Base-by-base conservation (phyloP, 1,140 invertebrate species). In the Rhizoglyphus robini region DNA sequence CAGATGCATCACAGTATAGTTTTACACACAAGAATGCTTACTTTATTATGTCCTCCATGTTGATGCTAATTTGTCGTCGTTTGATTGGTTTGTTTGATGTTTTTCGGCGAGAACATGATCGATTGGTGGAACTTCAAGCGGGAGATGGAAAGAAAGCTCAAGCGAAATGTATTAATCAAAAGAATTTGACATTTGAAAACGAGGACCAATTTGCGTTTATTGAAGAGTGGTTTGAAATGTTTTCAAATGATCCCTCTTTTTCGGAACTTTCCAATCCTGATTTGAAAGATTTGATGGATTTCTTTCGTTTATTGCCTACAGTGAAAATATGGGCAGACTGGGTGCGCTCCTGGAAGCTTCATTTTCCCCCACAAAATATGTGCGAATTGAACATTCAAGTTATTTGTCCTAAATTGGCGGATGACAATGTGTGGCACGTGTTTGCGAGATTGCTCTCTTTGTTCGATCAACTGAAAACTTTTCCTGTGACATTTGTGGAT, bases 401-500 rank as follows among this genome's bases (percentile, higher is more conserved):
- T 11, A 41, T 41, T 18, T 8, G 36, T 11, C 8, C 8, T 41
- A 41, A 41, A 41, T 41, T 46, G 27, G n/a, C 36, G 8, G 58
- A 32, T 27, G 15, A 83, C 66, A 86, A 89, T 76, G 83, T 85
- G 1, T 90, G 88, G 88, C 81, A 79, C 68, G 81, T 83, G 73
- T 75, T 89, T 48, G 87, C 87, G 18, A 81, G 82, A 30, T 77
- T 90, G 67, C 86, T 88, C 73, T 85, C 86, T 72, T 78, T 84
- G 46, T 74, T 88, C 67, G 82, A 85, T 74, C 80, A 81, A 71
- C 75, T 87, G 30, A 80, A 84, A 58, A 41, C 18, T 18, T 18
- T 18, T 18, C 36, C 36, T 41, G 8, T 41, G 8, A 41, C 8
- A 41, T 41, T 41, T n/a, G n/a, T n/a, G n/a, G n/a, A n/a, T n/a